Base-by-base conservation (phyloP, 2,888 invertebrate genomes). In the Cybosia mesomella region DNA sequence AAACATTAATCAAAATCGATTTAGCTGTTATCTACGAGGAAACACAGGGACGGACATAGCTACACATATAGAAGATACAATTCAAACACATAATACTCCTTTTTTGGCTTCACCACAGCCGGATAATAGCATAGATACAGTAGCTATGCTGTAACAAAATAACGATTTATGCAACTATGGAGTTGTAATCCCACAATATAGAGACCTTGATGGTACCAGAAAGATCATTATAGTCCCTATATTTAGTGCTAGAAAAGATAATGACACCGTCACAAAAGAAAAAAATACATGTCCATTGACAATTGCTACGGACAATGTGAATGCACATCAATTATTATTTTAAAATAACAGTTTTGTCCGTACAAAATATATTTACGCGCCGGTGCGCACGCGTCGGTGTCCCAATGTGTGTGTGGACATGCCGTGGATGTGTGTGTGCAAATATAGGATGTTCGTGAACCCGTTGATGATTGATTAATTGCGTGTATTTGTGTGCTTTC, bases 271-370 rank as follows among this genome's bases (percentile, higher is more conserved):
- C 78, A 91, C 89, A 91, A 90, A 90, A 88, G 88, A 85, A 89
- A 89, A 88, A 89, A 87, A 85, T 71, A 82, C 84, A 77, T 77
- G 59, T 68, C 87, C 88, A 91, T 89, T 91, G 92, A 91, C 92
- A 91, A 92, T 90, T 81, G 85, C 79, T 82, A 82, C 81, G 81
- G 84, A 87, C 85, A 89, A 87, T 88, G 87, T 80, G 85, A 85
- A 83, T 86, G 88, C 85, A 88, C 92, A 92, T 91, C 92, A 92
- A 92, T 94, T 94, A 94, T 93, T 92, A 92, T 93, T 94, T 91
- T 91, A 92, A 93, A 95, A 94, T 94, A 94, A 94, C 94, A 95
- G 94, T 95, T 95, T 94, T 94, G 94, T 94, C 84, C 85, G 89
- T 87, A 94, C 94, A 94, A 93, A 93, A 93, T 94, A 92, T 92